A percentile compares a stretch with the other conserved stretches of the same genome.
Evolutionary conservation across 1,140 invertebrate genomes (phyloP).

Genomic region (Brevipalpus yothersi): DNA sequence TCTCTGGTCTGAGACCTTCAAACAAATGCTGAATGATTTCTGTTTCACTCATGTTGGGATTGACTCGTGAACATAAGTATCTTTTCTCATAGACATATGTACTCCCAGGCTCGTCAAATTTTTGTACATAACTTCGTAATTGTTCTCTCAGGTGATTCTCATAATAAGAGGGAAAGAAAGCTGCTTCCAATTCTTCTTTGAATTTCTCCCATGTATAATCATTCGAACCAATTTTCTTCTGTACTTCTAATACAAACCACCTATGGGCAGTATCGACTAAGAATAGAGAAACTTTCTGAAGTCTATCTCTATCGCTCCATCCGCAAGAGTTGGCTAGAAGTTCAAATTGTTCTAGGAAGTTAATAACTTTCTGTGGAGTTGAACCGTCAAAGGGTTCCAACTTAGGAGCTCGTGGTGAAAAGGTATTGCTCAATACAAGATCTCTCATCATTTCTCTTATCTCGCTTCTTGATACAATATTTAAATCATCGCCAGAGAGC

Average conservation of each 20-base stretch:
- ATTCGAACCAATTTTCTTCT: not conserved
- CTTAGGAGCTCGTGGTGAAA: not conserved
- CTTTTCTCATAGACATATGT: not conserved
- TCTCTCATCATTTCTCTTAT: too few species aligned
- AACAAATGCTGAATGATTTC: not conserved
- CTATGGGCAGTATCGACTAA: not conserved
- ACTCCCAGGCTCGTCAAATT: not conserved
- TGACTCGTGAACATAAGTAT: not conserved
- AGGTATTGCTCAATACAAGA: too few species aligned
- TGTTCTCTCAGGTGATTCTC: not conserved
- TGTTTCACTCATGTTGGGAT: not conserved
- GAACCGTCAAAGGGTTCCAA: not conserved
- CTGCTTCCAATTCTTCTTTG: not conserved
- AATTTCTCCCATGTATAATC: not conserved
- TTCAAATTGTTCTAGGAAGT: not conserved
- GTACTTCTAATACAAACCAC: not conserved
- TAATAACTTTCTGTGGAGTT: not conserved
- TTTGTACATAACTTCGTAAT: not conserved
- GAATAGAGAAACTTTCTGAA: not conserved
- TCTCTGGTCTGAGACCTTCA: not conserved
- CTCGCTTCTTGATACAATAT: too few species aligned
- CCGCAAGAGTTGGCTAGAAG: not conserved
- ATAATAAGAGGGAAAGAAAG: not conserved
- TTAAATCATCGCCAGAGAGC: too few species aligned
- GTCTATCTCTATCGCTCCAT: not conserved